Evolutionary conservation across 2,797 vertebrate species (phyloP).

Genomic region (Poeciliopsis gracilis): DNA sequence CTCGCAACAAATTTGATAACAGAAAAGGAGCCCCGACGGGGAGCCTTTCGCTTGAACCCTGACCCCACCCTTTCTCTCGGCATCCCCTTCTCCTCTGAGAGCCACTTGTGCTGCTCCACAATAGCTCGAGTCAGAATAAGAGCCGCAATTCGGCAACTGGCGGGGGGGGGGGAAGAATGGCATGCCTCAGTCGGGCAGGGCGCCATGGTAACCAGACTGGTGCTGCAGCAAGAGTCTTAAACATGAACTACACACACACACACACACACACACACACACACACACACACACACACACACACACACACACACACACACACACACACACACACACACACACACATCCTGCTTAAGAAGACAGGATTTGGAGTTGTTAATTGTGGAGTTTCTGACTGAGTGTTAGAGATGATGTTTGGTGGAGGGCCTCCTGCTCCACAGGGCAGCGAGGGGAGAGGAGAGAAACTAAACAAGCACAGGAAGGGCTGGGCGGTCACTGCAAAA

Average conservation of each 20-base stretch:
- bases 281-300: neutral
- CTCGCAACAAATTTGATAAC: constrained; percentile 84
- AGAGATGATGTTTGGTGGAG: constrained; percentile 82
- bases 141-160: constrained; percentile 55
- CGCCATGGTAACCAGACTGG: constrained; percentile 84
- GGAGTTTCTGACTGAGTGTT: constrained; percentile 76
- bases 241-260: constrained; percentile 8
- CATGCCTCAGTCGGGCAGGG: constrained; percentile 75
- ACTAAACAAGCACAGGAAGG: constrained; percentile 57
- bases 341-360: constrained; percentile 69
- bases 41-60: constrained; percentile 79
- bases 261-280: neutral
- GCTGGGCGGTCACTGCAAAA: neutral
- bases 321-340: neutral
- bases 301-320: too few relatives aligned
- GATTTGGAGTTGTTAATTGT: constrained; percentile 77
- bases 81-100: constrained; percentile 79
- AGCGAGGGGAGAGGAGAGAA: constrained; percentile 36
- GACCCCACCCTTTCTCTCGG: constrained; percentile 79
- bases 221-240: constrained; percentile 59
- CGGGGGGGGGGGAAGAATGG: constrained; percentile 70
- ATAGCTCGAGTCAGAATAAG: constrained; percentile 82
- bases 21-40: constrained; percentile 70
- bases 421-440: constrained; percentile 71
- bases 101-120: constrained; percentile 84